Evolutionary conservation across 2,113 vertebrate genomes (phyloP).

Genomic region (Hippoglossus stenolepis): DNA sequence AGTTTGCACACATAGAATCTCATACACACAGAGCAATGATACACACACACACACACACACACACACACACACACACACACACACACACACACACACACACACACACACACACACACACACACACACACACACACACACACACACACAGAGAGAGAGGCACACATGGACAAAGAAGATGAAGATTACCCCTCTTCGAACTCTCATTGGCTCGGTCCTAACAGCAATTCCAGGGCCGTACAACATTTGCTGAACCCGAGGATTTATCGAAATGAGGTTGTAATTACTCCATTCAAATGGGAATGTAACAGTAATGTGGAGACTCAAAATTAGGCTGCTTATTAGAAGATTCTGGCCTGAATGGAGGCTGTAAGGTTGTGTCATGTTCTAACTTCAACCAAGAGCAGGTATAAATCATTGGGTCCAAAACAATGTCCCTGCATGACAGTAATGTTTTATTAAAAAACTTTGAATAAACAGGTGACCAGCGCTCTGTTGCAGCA

Average conservation of each 20-base stretch:
- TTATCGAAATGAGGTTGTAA: conserved; percentile 32
- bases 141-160: neutral
- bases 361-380: neutral
- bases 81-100: conserved; percentile 15
- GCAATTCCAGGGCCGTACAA: neutral
- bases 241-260: conserved; percentile 10
- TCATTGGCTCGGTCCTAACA: conserved; percentile 35
- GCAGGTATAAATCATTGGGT: neutral
- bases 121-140: conserved; percentile 13
- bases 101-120: no score
- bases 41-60: no score
- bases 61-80: conserved; percentile 13
- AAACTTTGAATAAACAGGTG: no score
- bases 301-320: conserved; percentile 2
- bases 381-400: neutral
- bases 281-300: conserved; percentile 33
- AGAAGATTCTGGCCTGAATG: neutral
- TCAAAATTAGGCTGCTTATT: neutral
- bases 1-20: conserved; percentile 3
- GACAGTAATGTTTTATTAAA: no score
- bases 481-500: no score
- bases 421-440: neutral
- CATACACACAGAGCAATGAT: neutral
- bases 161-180: conserved; percentile 28
- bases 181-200: conserved; percentile 27